phyloP scores from a whole-genome alignment of 1,140 invertebrate species.

The Cherax destructor region DNA sequence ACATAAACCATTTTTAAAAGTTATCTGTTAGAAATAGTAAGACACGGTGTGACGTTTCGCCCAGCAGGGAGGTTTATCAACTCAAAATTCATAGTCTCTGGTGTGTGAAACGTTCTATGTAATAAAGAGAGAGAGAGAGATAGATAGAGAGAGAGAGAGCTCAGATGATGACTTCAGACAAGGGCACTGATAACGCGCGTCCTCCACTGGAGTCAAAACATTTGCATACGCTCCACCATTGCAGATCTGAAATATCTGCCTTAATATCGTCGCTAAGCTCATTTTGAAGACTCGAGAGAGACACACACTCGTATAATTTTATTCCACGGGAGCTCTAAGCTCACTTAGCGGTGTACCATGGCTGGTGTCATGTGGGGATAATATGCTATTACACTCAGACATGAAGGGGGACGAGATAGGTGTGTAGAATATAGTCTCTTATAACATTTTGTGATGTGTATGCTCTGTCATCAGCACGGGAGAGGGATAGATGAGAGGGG shows the following conservation, averaged over 20 bases:
- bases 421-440: not conserved
- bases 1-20: too few relatives aligned
- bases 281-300: not conserved
- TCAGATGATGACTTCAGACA: not conserved
- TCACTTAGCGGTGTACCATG: not conserved
- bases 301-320: not conserved
- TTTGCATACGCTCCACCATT: not conserved
- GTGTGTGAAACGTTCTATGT: too few relatives aligned
- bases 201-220: not conserved
- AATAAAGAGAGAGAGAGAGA: not conserved
- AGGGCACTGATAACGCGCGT: not conserved
- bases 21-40: too few relatives aligned
- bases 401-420: too few relatives aligned
- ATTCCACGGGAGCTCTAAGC: not conserved
- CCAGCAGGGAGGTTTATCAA: too few relatives aligned
- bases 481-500: too few relatives aligned
- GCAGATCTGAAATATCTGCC: conserved; percentile 2
- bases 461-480: not conserved
- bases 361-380: not conserved
- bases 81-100: too few relatives aligned
- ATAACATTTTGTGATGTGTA: not conserved
- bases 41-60: too few relatives aligned
- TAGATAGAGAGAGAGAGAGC: conserved; percentile 1
- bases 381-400: not conserved
- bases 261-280: not conserved